Evolutionary conservation across 2,113 vertebrate genomes (phyloP).

Genomic region (Ceyx margarethae): DNA sequence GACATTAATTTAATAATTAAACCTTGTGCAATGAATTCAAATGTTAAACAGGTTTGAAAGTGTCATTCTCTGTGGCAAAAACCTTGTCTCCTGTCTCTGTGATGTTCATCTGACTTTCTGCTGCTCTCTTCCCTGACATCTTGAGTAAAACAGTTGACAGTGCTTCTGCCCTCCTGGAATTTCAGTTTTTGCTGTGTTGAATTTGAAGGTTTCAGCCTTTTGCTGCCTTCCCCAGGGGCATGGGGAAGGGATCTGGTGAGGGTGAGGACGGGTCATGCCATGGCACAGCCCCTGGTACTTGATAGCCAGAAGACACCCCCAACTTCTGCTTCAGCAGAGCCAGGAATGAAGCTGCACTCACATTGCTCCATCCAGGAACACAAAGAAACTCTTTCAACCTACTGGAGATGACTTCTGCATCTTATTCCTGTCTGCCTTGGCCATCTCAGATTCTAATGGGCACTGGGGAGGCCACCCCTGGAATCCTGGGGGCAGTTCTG

Average conservation of each 20-base stretch:
- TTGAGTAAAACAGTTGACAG: background rate
- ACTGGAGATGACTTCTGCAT: background rate
- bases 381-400: background rate
- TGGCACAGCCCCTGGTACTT: rapidly evolving
- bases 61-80: background rate
- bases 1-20: background rate
- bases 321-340: background rate
- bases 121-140: background rate
- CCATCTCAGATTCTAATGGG: background rate
- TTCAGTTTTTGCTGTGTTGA: background rate
- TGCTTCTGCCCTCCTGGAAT: background rate
- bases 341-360: background rate
- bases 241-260: background rate
- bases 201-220: background rate
- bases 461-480: no score
- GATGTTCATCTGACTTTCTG: background rate
- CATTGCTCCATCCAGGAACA: background rate
- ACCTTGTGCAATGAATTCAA: background rate
- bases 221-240: background rate
- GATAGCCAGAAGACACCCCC: background rate
- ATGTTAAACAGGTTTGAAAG: background rate
- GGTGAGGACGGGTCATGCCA: no score
- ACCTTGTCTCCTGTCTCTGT: background rate
- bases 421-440: background rate
- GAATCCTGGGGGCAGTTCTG: no score